Percentiles rank a stretch among this genome's conserved stretches.
Evolutionary conservation across 2,888 invertebrate species (phyloP).

Genomic region (Drosophila melanosoma): DNA sequence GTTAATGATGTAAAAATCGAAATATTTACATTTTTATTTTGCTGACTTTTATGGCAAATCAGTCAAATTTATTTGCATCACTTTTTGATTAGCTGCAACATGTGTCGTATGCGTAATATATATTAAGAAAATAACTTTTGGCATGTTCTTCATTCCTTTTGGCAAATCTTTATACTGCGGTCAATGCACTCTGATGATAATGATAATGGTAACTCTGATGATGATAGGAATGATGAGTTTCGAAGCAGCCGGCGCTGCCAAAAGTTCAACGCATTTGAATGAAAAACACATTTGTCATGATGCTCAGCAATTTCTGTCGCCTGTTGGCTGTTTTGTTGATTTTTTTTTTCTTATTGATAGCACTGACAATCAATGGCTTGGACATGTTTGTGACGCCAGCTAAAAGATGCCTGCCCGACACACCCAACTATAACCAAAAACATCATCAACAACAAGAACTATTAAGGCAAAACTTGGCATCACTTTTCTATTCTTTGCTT

Average conservation of each 20-base stretch:
- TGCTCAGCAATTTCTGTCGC: constrained; percentile 6
- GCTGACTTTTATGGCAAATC: neutral
- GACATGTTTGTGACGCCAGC: constrained; percentile 55
- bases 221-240: constrained; percentile 21
- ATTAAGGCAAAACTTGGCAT: constrained; percentile 41
- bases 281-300: constrained; percentile 75
- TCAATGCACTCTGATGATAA: constrained; percentile 49
- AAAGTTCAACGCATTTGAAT: constrained; percentile 74
- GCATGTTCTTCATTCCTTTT: neutral
- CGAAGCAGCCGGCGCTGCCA: constrained; percentile 42
- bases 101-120: constrained; percentile 57
- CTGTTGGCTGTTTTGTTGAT: constrained; percentile 2
- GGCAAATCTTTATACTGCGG: constrained; percentile 33
- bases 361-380: constrained; percentile 69
- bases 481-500: constrained; percentile 19
- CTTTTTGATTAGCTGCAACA: constrained; percentile 45
- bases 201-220: constrained; percentile 1
- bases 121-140: constrained; percentile 15
- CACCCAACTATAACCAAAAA: constrained; percentile 33
- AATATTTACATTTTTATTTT: neutral
- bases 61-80: constrained; percentile 54
- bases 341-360: constrained; percentile 29
- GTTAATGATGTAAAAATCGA: neutral
- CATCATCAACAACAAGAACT: constrained; percentile 7
- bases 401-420: constrained; percentile 42